These are phyloP conservation scores for Acyrthosiphon pisum DNA, from an alignment of 1,140 invertebrate genomes.

Conservation along the genomic window DNA sequence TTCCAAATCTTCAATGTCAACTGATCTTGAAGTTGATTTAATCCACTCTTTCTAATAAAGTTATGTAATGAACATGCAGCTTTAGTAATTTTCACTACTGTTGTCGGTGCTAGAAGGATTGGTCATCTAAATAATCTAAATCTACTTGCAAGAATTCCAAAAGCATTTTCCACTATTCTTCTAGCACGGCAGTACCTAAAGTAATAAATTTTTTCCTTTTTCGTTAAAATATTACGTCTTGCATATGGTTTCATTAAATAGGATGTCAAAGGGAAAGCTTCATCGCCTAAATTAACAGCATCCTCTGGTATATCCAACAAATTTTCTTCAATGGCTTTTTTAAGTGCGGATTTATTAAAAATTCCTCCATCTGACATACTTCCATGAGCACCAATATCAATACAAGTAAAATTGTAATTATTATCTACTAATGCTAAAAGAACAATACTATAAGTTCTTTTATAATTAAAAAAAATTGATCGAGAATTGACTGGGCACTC, in stretches of 20 bases:
- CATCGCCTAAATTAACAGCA: conserved; percentile 63
- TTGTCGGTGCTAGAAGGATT: too few relatives aligned
- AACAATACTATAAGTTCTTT: conserved; percentile 64
- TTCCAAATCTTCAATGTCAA: too few relatives aligned
- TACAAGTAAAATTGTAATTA: conserved; percentile 39
- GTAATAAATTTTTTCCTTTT: conserved; percentile 55
- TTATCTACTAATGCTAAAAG: conserved; percentile 59
- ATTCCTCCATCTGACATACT: conserved; percentile 39
- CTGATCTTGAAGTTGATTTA: too few relatives aligned
- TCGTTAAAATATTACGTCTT: neutral
- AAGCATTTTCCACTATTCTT: too few relatives aligned
- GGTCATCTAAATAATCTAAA: too few relatives aligned
- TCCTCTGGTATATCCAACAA: conserved; percentile 4
- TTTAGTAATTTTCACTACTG: too few relatives aligned
- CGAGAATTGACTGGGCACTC: conserved; percentile 41
- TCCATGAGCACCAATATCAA: conserved; percentile 41
- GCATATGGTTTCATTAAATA: conserved; percentile 64
- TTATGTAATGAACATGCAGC: too few relatives aligned
- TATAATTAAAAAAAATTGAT: conserved; percentile 63
- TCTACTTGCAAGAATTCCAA: too few relatives aligned
- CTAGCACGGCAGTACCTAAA: too few relatives aligned
- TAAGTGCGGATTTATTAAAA: neutral
- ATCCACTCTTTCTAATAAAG: too few relatives aligned
- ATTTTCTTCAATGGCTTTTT: neutral
- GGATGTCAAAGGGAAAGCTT: conserved; percentile 63